phyloP scores from a whole-genome alignment of 2,113 vertebrate genomes.

The Alligator sinensis region DNA sequence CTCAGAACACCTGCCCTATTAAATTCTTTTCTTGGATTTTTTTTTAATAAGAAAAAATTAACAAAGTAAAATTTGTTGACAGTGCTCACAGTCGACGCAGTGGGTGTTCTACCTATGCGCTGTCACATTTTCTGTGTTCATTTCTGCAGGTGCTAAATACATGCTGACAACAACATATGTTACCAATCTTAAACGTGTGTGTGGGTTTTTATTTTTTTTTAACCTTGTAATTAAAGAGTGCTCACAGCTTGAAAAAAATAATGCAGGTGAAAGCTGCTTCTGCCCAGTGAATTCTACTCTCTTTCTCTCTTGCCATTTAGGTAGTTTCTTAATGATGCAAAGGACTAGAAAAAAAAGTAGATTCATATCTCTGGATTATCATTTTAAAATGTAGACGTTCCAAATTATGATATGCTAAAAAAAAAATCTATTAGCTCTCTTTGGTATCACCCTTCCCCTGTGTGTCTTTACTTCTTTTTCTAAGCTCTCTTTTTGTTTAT shows the following conservation, averaged over 20 bases:
- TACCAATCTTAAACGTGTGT: conserved; percentile 78
- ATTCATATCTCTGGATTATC: conserved; percentile 5
- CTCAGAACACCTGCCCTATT: conserved; percentile 71
- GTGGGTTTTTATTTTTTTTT: background rate
- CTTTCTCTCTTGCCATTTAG: conserved; percentile 25
- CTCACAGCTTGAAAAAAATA: conserved; percentile 72
- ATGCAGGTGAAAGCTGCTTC: conserved; percentile 76
- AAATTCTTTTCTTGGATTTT: conserved; percentile 62
- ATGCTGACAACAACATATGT: conserved; percentile 87
- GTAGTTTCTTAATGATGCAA: conserved; percentile 32
- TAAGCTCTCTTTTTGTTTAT: conserved; percentile 54
- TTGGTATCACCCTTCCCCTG: background rate
- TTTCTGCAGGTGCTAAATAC: conserved; percentile 88
- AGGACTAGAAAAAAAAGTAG: background rate
- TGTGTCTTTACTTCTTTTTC: background rate
- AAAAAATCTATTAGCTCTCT: background rate
- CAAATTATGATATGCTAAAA: conserved; percentile 13
- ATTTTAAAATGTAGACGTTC: conserved; percentile 26
- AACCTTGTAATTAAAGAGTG: conserved; percentile 80
- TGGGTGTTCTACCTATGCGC: conserved; percentile 76
- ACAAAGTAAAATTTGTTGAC: conserved; percentile 84
- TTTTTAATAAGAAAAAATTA: conserved; percentile 83
- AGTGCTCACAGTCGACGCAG: conserved; percentile 64
- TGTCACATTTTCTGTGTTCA: conserved; percentile 80
- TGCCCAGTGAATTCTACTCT: conserved; percentile 56